Percentiles rank a stretch among this genome's conserved stretches.
Evolutionary conservation across 2,113 vertebrate genomes (phyloP).

Genomic region (Sorex fumeus): DNA sequence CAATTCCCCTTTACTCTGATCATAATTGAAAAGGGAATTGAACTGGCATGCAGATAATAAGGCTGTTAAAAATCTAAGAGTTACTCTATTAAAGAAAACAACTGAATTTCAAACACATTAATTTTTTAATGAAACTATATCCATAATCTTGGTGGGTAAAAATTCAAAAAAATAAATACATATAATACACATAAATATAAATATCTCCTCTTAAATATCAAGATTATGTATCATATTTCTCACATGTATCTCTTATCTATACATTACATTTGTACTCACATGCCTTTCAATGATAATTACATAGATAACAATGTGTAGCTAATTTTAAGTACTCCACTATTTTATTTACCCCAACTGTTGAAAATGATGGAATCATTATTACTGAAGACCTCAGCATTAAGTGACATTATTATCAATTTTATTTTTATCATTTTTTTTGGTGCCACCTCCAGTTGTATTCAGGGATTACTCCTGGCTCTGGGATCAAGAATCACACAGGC

Average conservation of each 20-base stretch:
- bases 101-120: not conserved
- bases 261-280: not conserved
- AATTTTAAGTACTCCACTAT: not conserved
- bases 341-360: not conserved
- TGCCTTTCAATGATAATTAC: not conserved
- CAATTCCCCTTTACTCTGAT: not conserved
- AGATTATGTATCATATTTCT: not conserved
- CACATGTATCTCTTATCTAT: not conserved
- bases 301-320: not conserved
- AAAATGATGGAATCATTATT: not conserved
- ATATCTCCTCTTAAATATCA: not conserved
- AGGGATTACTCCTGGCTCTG: too few species aligned
- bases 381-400: not conserved
- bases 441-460: too few species aligned
- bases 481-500: too few species aligned
- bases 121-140: not conserved
- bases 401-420: not conserved
- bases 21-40: not conserved
- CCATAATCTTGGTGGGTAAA: not conserved
- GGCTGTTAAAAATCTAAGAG: not conserved
- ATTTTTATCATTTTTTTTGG: too few species aligned
- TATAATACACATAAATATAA: too few species aligned
- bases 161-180: not conserved
- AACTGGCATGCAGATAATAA: not conserved
- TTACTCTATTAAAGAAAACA: not conserved